A percentile compares a stretch with the other conserved stretches of the same genome.
Evolutionary conservation across 2,797 vertebrate species (phyloP).

Genomic region (Remorina albescens): DNA sequence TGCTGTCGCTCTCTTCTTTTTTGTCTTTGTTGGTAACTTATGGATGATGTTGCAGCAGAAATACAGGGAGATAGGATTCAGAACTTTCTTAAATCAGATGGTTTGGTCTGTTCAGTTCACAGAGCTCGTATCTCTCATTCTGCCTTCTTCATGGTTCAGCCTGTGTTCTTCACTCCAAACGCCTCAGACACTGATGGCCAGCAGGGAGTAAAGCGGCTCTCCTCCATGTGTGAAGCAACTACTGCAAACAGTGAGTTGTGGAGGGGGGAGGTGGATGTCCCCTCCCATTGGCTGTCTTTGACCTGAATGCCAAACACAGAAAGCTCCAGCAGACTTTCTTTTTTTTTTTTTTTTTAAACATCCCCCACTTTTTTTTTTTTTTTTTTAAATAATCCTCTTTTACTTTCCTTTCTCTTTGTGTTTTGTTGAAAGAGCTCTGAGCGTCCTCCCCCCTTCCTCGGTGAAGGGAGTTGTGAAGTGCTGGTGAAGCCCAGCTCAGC

Average conservation of each 20-base stretch:
- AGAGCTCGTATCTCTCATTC: constrained; percentile 10
- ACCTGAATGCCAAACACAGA: constrained; percentile 78
- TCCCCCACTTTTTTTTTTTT: constrained; percentile 67
- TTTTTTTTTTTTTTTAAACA: constrained; percentile 65
- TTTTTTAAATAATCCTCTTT: constrained; percentile 72
- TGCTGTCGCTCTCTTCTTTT: neutral
- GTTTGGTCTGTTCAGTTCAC: constrained; percentile 28
- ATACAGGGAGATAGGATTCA: constrained; percentile 34
- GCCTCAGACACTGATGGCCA: constrained; percentile 51
- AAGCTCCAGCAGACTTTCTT: constrained; percentile 64
- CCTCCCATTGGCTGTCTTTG: constrained; percentile 70
- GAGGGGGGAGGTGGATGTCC: constrained; percentile 39
- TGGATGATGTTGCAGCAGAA: neutral
- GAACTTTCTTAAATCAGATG: too few species aligned
- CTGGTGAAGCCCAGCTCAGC: constrained; percentile 69
- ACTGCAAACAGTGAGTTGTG: constrained; percentile 54
- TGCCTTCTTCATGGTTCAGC: constrained; percentile 40
- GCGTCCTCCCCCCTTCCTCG: constrained; percentile 9
- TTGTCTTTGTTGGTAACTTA: constrained; percentile 1
- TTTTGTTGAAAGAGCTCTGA: constrained; percentile 69
- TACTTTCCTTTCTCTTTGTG: constrained; percentile 74
- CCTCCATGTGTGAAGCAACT: constrained; percentile 62
- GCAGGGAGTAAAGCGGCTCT: constrained; percentile 52
- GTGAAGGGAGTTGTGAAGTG: constrained; percentile 72
- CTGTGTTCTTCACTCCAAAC: constrained; percentile 54